A percentile compares a stretch with the other conserved stretches of the same genome.
Evolutionary conservation across 2,888 invertebrate species (phyloP).

Genomic region (Campoplex capitator): DNA sequence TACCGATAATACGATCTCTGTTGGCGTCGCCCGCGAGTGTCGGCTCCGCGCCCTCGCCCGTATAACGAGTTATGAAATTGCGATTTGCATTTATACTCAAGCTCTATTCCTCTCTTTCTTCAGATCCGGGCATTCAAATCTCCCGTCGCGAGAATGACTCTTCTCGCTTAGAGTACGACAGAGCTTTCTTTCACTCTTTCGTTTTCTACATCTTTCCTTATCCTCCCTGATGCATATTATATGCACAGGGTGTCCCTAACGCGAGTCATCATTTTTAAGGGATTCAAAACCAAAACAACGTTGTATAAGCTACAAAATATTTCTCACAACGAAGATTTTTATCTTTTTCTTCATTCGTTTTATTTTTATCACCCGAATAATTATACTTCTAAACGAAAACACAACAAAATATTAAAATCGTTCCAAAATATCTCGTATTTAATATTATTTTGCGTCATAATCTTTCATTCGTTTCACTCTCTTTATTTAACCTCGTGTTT

Average conservation of each 20-base stretch:
- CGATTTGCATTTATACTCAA: constrained; percentile 76
- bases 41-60: constrained; percentile 43
- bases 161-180: constrained; percentile 54
- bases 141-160: constrained; percentile 61
- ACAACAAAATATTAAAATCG: not conserved
- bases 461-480: no score
- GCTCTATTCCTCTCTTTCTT: constrained; percentile 19
- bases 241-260: not conserved
- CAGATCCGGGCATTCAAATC: constrained; percentile 63
- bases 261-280: not conserved
- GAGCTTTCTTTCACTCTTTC: constrained; percentile 45
- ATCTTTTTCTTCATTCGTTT: not conserved
- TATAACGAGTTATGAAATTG: constrained; percentile 79
- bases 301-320: not conserved
- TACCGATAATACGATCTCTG: constrained; percentile 57
- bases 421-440: not conserved
- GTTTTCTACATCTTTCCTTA: constrained; percentile 25
- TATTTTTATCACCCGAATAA: not conserved
- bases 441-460: not conserved
- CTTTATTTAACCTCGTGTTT: no score
- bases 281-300: not conserved
- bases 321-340: not conserved
- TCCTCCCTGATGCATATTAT: not conserved
- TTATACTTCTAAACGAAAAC: not conserved
- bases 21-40: constrained; percentile 57